These are phyloP conservation scores for Musca domestica DNA, from an alignment of 1,140 invertebrate species.

Conservation along the genomic window DNA sequence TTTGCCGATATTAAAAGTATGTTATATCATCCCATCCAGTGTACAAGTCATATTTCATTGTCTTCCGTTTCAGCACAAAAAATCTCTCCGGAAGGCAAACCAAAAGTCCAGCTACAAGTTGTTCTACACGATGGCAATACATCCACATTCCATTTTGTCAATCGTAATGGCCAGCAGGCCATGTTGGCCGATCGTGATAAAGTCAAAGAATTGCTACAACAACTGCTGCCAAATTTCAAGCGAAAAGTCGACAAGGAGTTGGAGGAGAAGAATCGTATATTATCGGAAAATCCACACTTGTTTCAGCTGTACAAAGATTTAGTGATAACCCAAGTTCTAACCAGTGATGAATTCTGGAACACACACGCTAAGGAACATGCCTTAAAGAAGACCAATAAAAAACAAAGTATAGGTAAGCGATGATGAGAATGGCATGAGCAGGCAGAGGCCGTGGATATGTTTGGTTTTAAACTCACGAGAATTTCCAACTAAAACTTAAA, in stretches of 20 bases:
- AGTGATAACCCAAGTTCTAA: constrained; percentile 89
- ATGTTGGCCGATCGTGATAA: constrained; percentile 89
- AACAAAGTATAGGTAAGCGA: constrained; percentile 79
- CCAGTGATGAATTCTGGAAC: constrained; percentile 95
- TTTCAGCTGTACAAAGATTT: constrained; percentile 88
- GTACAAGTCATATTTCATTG: constrained; percentile 2
- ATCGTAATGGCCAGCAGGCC: constrained; percentile 74
- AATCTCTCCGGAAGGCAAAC: constrained; percentile 96
- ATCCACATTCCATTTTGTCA: constrained; percentile 97
- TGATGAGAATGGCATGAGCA: too few relatives aligned
- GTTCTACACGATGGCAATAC: constrained; percentile 91
- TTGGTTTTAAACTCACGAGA: too few relatives aligned
- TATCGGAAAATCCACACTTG: constrained; percentile 80
- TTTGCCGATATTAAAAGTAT: constrained; percentile 96
- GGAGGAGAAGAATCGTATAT: constrained; percentile 82
- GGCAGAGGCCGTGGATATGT: too few relatives aligned
- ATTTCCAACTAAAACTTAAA: too few relatives aligned
- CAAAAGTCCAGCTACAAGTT: constrained; percentile 98
- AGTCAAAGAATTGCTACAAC: constrained; percentile 90
- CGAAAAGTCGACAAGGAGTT: constrained; percentile 90
- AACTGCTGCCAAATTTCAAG: constrained; percentile 93
- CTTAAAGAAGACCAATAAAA: constrained; percentile 66
- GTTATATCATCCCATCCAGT: constrained; percentile 31
- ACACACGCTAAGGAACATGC: constrained; percentile 80
- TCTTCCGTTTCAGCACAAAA: constrained; percentile 79